These are phyloP conservation scores for Solenopsis invicta DNA, from an alignment of 1,140 invertebrate species.

Conservation along the genomic window DNA sequence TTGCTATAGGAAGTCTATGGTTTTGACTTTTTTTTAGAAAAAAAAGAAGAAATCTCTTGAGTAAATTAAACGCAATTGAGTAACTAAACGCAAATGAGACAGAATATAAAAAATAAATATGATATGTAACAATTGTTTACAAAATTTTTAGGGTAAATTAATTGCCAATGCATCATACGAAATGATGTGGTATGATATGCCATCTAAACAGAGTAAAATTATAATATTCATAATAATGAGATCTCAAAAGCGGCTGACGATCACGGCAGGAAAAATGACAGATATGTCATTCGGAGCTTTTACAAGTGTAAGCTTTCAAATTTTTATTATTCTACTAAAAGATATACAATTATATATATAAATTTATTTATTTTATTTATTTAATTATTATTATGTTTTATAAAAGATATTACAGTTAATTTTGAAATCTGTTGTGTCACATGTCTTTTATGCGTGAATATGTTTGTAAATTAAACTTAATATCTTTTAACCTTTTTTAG, in stretches of 20 bases:
- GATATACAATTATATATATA: no score
- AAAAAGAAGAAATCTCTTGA: no score
- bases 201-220: background rate
- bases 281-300: conserved; percentile 39
- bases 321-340: background rate
- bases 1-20: no score
- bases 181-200: conserved; percentile 18
- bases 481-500: background rate
- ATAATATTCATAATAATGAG: conserved; percentile 28
- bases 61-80: no score
- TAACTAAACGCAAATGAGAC: no score
- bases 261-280: conserved; percentile 27
- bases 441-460: background rate
- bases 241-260: conserved; percentile 16
- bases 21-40: no score
- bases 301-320: conserved; percentile 11
- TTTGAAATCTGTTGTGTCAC: background rate
- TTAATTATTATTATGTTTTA: background rate
- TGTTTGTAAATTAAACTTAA: background rate
- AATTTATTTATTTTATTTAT: background rate
- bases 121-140: background rate
- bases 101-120: background rate
- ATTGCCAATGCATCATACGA: conserved; percentile 17
- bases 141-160: conserved; percentile 14
- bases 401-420: background rate